These are phyloP conservation scores for Dinomys branickii DNA, from an alignment of 2,113 vertebrate genomes.

Conservation along the genomic window DNA sequence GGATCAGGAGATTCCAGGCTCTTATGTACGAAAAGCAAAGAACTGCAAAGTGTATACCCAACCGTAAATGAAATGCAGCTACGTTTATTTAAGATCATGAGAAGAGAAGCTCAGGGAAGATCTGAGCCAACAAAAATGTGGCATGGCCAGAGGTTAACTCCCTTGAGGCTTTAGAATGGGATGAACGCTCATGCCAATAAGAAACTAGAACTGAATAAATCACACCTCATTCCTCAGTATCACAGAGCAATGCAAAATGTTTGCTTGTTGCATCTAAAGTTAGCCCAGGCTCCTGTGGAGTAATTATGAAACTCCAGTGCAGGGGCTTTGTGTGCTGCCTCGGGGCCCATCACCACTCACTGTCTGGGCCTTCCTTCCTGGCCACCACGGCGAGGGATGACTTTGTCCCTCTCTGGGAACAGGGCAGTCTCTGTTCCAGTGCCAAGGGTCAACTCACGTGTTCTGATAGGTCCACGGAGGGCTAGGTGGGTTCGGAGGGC, in stretches of 20 bases:
- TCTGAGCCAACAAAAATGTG: neutral
- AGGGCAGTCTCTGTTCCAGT: neutral
- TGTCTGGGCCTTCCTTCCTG: neutral
- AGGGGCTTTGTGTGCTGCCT: neutral
- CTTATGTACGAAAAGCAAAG: neutral
- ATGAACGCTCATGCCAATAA: neutral
- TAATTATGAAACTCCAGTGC: neutral
- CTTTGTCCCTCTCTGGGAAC: neutral
- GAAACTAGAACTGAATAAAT: neutral
- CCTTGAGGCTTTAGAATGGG: neutral
- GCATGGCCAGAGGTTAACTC: neutral
- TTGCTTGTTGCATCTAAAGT: neutral
- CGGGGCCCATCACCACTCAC: neutral
- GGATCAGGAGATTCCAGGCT: neutral
- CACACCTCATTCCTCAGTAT: too few relatives aligned
- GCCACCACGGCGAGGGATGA: neutral
- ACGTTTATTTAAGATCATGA: neutral
- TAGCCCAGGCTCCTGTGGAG: too few relatives aligned
- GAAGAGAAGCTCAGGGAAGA: neutral
- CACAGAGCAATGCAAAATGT: neutral
- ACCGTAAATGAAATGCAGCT: neutral
- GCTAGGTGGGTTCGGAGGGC: neutral
- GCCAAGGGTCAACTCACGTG: neutral
- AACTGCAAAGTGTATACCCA: neutral
- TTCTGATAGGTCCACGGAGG: neutral